Percentiles rank a stretch among this genome's conserved stretches.
These are phyloP conservation scores for Alviniconcha marisindica DNA, from an alignment of 1,140 invertebrate genomes.

Conservation along the genomic window DNA sequence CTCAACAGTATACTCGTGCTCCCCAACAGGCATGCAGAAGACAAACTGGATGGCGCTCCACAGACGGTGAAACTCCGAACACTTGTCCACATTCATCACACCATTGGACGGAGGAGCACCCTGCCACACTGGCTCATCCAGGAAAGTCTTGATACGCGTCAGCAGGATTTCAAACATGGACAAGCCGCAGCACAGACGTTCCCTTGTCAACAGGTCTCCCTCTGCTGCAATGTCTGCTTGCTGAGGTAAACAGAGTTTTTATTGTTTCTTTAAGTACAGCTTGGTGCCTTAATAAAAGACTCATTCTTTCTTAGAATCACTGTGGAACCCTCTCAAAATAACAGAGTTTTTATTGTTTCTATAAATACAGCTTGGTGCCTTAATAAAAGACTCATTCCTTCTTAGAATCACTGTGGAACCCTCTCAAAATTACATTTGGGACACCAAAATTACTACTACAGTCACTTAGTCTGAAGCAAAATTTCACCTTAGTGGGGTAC, in stretches of 20 bases:
- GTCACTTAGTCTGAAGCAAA: too few species aligned
- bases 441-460: too few species aligned
- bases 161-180: slow-evolving; percentile 98
- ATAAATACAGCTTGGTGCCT: too few species aligned
- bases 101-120: slow-evolving; percentile 91
- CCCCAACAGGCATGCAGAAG: slow-evolving; percentile 97
- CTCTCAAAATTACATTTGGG: too few species aligned
- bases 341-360: too few species aligned
- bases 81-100: slow-evolving; percentile 97
- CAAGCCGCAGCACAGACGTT: slow-evolving; percentile 98
- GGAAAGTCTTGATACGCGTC: slow-evolving; percentile 88
- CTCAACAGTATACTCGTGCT: slow-evolving; percentile 98
- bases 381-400: too few species aligned
- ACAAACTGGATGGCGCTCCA: slow-evolving; percentile 99
- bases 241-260: slow-evolving; percentile 55
- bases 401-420: too few species aligned
- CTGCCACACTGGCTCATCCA: slow-evolving; percentile 92
- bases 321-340: too few species aligned
- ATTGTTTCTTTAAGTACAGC: too few species aligned
- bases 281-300: too few species aligned
- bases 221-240: slow-evolving; percentile 81
- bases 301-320: too few species aligned
- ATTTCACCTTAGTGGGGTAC: too few species aligned
- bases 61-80: slow-evolving; percentile 96
- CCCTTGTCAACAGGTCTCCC: slow-evolving; percentile 96